Conservation (phyloP, 2,888 invertebrate genomes). For the Pseudolycoriella hygida region DNA sequence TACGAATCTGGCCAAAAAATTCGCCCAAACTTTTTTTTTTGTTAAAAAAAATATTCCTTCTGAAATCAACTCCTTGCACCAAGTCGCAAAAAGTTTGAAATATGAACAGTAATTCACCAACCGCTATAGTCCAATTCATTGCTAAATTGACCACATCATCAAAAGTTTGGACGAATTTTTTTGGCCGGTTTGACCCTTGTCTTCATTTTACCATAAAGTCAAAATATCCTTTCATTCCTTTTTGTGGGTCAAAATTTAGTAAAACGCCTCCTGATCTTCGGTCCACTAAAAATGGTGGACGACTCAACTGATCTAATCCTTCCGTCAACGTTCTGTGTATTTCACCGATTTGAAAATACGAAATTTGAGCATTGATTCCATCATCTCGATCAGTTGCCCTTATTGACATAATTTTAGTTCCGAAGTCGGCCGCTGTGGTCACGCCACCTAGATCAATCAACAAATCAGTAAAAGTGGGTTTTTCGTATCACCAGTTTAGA, state of each 20-base stretch:
- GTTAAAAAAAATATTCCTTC: too few relatives aligned
- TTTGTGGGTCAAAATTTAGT: constrained; percentile 88
- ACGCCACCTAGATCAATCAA: constrained; percentile 48
- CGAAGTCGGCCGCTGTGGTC: constrained; percentile 84
- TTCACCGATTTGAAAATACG: constrained; percentile 61
- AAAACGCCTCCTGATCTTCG: constrained; percentile 64
- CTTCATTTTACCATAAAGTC: constrained; percentile 75
- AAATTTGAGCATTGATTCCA: constrained; percentile 54
- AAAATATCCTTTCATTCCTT: constrained; percentile 93
- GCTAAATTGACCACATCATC: too few relatives aligned
- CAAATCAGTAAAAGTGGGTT: too few relatives aligned
- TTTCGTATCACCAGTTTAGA: too few relatives aligned
- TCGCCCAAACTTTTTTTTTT: too few relatives aligned
- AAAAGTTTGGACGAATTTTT: too few relatives aligned
- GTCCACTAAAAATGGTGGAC: constrained; percentile 69
- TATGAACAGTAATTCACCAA: too few relatives aligned
- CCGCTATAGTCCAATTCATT: too few relatives aligned
- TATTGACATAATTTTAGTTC: constrained; percentile 68
- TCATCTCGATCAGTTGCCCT: constrained; percentile 66
- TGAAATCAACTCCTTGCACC: too few relatives aligned
- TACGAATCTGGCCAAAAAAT: too few relatives aligned
- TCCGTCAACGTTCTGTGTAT: constrained; percentile 71
- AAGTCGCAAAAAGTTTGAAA: too few relatives aligned
- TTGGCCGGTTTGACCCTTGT: too few relatives aligned
- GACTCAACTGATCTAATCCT: constrained; percentile 63